Evolutionary conservation across 2,113 vertebrate species (phyloP).

Genomic region (Daboia siamensis): DNA sequence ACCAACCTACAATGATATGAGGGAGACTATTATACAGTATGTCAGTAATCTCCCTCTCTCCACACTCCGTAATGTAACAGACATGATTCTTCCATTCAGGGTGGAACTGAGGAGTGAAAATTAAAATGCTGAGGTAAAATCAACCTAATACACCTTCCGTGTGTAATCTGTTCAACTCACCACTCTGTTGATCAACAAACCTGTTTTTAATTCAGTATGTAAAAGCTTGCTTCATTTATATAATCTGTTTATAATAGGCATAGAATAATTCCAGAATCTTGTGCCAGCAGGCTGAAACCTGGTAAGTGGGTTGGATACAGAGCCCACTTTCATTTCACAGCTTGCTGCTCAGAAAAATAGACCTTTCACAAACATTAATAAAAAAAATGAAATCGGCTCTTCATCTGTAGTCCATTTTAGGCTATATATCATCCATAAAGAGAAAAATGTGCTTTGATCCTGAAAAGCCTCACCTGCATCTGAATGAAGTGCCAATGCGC

Average conservation of each 20-base stretch:
- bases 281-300: background rate
- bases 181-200: background rate
- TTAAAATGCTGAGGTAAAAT: background rate
- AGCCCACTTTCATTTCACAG: background rate
- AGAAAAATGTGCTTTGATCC: background rate
- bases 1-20: background rate
- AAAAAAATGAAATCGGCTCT: background rate
- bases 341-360: background rate
- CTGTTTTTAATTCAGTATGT: constrained; percentile 1
- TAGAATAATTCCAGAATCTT: background rate
- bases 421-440: background rate
- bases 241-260: background rate
- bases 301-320: background rate
- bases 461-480: background rate
- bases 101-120: background rate
- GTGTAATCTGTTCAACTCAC: background rate
- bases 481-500: background rate
- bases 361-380: background rate
- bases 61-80: background rate
- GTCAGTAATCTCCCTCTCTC: background rate
- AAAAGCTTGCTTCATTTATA: background rate
- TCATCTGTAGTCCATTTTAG: constrained; percentile 9
- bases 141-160: background rate
- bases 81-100: background rate
- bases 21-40: background rate